phyloP scores from a whole-genome alignment of 2,797 vertebrate genomes.

The Eurystomus glaucurus region DNA sequence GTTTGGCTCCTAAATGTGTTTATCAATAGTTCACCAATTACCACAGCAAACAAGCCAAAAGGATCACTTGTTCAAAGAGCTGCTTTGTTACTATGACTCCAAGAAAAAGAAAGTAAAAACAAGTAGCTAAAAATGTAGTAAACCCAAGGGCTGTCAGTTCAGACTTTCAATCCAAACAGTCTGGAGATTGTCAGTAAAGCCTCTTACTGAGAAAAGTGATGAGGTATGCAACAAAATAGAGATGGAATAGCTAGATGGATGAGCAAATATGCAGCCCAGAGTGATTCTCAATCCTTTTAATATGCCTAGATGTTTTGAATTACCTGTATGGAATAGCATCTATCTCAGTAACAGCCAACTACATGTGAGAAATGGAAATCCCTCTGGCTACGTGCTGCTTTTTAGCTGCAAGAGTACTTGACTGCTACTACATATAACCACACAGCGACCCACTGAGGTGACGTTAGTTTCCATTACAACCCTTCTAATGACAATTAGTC shows the following conservation, averaged over 20 bases:
- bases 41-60: background rate
- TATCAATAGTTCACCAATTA: background rate
- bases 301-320: background rate
- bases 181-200: background rate
- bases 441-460: accelerated
- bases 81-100: background rate
- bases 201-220: background rate
- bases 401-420: background rate
- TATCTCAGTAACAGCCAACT: background rate
- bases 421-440: background rate
- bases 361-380: background rate
- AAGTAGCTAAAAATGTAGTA: background rate
- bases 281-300: background rate
- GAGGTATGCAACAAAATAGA: background rate
- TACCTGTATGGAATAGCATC: background rate
- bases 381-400: background rate
- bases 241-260: background rate
- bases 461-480: background rate
- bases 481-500: background rate
- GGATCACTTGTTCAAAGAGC: background rate
- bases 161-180: conserved; percentile 15
- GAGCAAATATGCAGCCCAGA: background rate
- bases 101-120: background rate
- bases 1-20: background rate
- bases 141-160: background rate